phyloP scores from a whole-genome alignment of 1,140 invertebrate species.

The Temnothorax nylanderi region DNA sequence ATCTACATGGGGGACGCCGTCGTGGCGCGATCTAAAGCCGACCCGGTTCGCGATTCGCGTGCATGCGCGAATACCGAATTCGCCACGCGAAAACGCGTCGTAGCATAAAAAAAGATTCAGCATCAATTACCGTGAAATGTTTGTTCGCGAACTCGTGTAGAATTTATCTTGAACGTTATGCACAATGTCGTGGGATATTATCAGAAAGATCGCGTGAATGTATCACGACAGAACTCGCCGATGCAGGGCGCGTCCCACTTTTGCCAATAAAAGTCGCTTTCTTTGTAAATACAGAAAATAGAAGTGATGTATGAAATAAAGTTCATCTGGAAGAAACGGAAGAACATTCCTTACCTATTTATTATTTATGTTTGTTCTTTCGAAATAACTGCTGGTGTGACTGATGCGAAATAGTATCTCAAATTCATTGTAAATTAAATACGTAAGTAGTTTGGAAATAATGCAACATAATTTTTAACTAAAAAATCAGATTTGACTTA shows the following conservation, averaged over 20 bases:
- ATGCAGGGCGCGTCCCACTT: constrained; percentile 6
- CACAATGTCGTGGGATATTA: constrained; percentile 27
- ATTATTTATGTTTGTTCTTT: background rate
- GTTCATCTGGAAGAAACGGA: background rate
- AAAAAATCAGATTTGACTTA: background rate
- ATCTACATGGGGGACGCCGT: background rate
- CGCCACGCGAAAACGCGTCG: background rate
- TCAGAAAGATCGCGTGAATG: background rate
- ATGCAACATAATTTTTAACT: background rate
- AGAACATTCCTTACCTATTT: background rate
- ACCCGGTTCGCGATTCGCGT: background rate
- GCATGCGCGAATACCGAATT: background rate
- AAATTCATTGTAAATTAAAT: background rate
- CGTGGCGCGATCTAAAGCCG: background rate
- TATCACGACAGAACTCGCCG: background rate
- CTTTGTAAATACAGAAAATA: background rate
- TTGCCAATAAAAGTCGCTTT: constrained; percentile 29
- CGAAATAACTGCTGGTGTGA: background rate
- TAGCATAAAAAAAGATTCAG: background rate
- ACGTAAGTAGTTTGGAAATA: background rate
- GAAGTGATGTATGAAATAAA: constrained; percentile 12
- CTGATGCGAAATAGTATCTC: background rate
- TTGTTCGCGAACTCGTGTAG: background rate
- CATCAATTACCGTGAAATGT: constrained; percentile 7
- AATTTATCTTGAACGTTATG: constrained; percentile 17